phyloP scores from a whole-genome alignment of 2,113 vertebrate genomes.

The Tringa solitaria region DNA sequence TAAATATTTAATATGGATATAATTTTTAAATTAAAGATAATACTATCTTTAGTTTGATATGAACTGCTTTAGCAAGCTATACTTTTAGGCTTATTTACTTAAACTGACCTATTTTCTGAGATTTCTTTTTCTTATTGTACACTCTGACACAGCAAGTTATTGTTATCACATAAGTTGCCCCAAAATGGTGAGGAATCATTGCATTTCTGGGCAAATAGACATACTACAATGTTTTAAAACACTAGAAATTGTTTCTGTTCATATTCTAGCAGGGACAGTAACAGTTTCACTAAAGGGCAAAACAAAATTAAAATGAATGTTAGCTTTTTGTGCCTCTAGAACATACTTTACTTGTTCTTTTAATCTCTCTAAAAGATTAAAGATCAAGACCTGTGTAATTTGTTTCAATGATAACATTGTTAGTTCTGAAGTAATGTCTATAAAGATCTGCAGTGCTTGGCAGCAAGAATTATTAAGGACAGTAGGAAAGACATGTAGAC shows the following conservation, averaged over 20 bases:
- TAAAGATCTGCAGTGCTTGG: not conserved
- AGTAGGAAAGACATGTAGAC: not conserved
- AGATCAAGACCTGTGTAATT: not conserved
- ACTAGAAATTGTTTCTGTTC: slow-evolving; percentile 32
- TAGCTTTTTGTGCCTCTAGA: not conserved
- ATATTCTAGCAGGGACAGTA: slow-evolving; percentile 22
- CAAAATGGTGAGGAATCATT: not conserved
- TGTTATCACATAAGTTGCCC: not conserved
- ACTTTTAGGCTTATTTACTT: slow-evolving; percentile 23
- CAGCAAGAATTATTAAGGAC: not conserved
- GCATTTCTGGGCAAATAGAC: slow-evolving; percentile 19
- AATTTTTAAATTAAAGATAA: not conserved
- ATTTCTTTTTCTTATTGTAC: not conserved
- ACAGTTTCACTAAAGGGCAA: slow-evolving; percentile 42
- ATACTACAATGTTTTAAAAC: slow-evolving; percentile 11
- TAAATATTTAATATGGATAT: not conserved
- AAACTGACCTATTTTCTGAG: not conserved
- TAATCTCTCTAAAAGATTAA: slow-evolving; percentile 19
- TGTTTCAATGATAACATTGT: not conserved
- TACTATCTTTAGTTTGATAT: not conserved
- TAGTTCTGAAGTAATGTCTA: not conserved
- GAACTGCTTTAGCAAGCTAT: not conserved
- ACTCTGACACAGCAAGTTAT: not conserved
- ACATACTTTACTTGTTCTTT: not conserved
- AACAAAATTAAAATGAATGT: not conserved